A percentile compares a stretch with the other conserved stretches of the same genome.
Evolutionary conservation across 2,113 vertebrate genomes (phyloP).

Genomic region (Trogon surrucura): DNA sequence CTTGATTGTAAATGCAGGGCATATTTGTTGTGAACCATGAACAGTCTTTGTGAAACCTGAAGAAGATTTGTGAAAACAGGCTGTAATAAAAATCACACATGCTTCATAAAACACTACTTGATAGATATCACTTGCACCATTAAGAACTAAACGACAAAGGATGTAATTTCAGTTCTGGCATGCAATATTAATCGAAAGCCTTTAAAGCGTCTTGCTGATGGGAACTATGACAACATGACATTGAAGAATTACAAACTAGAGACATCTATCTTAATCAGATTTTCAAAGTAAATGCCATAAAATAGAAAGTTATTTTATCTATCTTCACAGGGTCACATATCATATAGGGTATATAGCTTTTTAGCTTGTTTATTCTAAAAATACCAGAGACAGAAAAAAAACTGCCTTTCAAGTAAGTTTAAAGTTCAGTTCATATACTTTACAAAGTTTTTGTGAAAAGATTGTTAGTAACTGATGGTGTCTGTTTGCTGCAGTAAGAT

Average conservation of each 20-base stretch:
- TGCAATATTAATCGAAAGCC: constrained; percentile 91
- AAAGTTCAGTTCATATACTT: background rate
- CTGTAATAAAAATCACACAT: constrained; percentile 81
- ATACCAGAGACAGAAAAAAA: constrained; percentile 30
- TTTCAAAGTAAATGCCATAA: constrained; percentile 87
- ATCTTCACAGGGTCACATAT: constrained; percentile 79
- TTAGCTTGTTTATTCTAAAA: constrained; percentile 59
- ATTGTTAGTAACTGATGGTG: background rate
- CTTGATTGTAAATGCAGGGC: constrained; percentile 49
- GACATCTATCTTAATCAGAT: constrained; percentile 89
- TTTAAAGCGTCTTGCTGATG: constrained; percentile 89
- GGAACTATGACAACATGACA: constrained; percentile 89
- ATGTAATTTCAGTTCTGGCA: constrained; percentile 86
- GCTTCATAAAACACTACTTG: constrained; percentile 85
- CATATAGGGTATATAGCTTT: constrained; percentile 56
- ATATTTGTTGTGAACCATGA: constrained; percentile 74
- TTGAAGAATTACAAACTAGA: constrained; percentile 87
- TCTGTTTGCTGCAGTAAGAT: background rate
- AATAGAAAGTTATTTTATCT: constrained; percentile 84
- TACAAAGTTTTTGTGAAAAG: background rate
- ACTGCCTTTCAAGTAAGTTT: constrained; percentile 10
- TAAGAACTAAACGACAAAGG: constrained; percentile 89
- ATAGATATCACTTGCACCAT: constrained; percentile 89
- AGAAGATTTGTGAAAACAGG: constrained; percentile 83
- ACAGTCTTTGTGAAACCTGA: constrained; percentile 73